Evolutionary conservation across 2,888 invertebrate genomes (phyloP), one percentile per base, ranked within the genome.

Genomic region (Eurois occulta): DNA sequence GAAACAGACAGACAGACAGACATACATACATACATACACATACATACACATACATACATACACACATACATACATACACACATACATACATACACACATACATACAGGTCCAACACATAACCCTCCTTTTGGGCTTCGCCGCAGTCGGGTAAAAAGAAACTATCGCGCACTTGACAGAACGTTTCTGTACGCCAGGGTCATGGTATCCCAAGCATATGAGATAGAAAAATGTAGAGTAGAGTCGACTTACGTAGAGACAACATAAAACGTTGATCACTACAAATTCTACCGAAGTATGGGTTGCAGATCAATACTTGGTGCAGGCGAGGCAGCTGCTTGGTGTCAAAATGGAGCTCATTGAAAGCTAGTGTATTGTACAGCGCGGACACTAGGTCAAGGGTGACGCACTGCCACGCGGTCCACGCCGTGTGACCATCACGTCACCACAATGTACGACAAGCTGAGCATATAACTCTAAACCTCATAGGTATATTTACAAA

Each of bases 401-500:
- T 10, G 21, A 55, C 10, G 64, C 55, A 18, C 28, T 58, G 6
- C 35, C 69, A 28, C 64, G 65, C 65, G 32, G 46, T 64, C 38
- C 48, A 24, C 46, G 43, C 18, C 55, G 62, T 18, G 32, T 35
- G 32, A 38, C 48, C 70, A 65, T 24, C 24, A 65, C 48, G 60
- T 43, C 60, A 64, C 38, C 41, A 24, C 35, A 55, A 41, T 55
- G n/a, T 58, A 64, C 66, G n/a, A 75, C 55, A 73, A 80, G 69
- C 69, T 70, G 58, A 62, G 38, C 35, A n/a, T 75, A 74, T 46
- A 80, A 65, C 38, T 67, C 67, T 80, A 75, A 77, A 72, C 87
- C 74, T 80, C 77, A 79, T 48, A 73, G 70, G 69, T 76, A 76
- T 80, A 66, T 58, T 32, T 68, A 80, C 69, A 81, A 82, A 82